Percentiles rank a stretch among this genome's conserved stretches.
Evolutionary conservation across 2,888 invertebrate species (phyloP).

Genomic region (Phytoseiulus persimilis): DNA sequence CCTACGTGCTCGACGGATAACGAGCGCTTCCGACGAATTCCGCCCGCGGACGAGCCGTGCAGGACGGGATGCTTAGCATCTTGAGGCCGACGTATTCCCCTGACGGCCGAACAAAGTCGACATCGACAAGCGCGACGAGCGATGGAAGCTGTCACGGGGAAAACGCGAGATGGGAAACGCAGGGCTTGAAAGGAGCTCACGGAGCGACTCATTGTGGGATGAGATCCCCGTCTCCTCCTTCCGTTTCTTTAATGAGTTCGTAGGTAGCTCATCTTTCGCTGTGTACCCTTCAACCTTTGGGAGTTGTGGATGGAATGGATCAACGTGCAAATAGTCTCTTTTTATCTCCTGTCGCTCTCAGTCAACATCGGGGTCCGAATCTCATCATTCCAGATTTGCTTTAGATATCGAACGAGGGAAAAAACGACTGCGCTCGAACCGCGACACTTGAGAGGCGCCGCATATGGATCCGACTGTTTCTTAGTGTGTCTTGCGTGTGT

Average conservation of each 20-base stretch:
- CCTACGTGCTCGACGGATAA: not conserved
- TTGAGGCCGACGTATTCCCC: not conserved
- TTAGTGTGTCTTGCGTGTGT: not conserved
- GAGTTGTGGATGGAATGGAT: slow-evolving; percentile 16
- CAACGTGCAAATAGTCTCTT: not conserved
- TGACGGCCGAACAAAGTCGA: not conserved
- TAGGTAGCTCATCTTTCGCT: slow-evolving; percentile 5
- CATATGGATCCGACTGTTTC: slow-evolving; percentile 5
- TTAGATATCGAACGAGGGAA: not conserved
- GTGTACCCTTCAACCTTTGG: slow-evolving; percentile 36
- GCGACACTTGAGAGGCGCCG: not conserved
- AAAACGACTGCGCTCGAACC: not conserved
- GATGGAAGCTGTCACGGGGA: not conserved
- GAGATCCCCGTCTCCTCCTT: not conserved
- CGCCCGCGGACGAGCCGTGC: not conserved
- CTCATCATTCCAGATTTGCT: slow-evolving; percentile 5
- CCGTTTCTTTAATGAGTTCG: not conserved
- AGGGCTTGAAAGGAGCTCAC: not conserved
- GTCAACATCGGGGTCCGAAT: not conserved
- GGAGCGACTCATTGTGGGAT: not conserved
- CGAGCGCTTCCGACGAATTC: not conserved
- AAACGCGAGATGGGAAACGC: not conserved
- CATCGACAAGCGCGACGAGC: not conserved
- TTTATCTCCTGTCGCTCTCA: not conserved
- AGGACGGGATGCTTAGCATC: not conserved